Percentiles rank a stretch among this genome's conserved stretches.
Conservation (phyloP, 2,888 invertebrate genomes). For the Drosophila kuntzei region DNA sequence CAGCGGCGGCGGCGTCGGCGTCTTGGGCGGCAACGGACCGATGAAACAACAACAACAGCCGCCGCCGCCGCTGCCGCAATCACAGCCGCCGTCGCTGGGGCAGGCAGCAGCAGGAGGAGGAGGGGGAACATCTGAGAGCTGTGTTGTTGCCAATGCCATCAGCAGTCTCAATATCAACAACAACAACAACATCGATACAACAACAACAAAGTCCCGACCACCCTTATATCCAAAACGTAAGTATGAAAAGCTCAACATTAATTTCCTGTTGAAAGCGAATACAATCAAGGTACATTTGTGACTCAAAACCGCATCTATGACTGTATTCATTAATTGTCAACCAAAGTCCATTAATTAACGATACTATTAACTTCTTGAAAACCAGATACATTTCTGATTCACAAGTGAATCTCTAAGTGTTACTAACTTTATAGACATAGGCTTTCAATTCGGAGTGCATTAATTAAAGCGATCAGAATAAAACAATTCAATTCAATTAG, state of each 20-base stretch:
- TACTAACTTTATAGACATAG: not conserved
- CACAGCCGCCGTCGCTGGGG: conserved; percentile 30
- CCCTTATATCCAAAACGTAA: conserved; percentile 79
- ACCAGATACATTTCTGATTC: conserved; percentile 6
- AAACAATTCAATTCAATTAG: not conserved
- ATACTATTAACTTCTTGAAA: not conserved
- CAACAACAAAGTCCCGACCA: conserved; percentile 63
- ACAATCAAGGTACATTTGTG: not conserved
- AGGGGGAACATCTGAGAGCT: conserved; percentile 24
- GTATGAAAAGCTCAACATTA: conserved; percentile 34
- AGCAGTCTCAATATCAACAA: conserved; percentile 53
- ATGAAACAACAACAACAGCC: conserved; percentile 51
- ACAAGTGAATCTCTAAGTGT: not conserved
- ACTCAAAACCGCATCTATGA: not conserved
- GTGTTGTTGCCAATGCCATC: conserved; percentile 43
- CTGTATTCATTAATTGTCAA: conserved; percentile 1
- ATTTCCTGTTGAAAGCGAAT: not conserved
- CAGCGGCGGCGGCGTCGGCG: conserved; percentile 63
- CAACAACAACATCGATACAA: conserved; percentile 39
- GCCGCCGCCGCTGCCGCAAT: conserved; percentile 56
- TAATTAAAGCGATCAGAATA: not conserved
- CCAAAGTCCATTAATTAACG: not conserved
- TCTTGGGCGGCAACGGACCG: conserved; percentile 39
- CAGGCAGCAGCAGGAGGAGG: conserved; percentile 21
- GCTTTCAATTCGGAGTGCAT: conserved; percentile 4